Conservation (phyloP, 35 echinoderm and acorn worm genomes). For the Lytechinus variegatus region DNA sequence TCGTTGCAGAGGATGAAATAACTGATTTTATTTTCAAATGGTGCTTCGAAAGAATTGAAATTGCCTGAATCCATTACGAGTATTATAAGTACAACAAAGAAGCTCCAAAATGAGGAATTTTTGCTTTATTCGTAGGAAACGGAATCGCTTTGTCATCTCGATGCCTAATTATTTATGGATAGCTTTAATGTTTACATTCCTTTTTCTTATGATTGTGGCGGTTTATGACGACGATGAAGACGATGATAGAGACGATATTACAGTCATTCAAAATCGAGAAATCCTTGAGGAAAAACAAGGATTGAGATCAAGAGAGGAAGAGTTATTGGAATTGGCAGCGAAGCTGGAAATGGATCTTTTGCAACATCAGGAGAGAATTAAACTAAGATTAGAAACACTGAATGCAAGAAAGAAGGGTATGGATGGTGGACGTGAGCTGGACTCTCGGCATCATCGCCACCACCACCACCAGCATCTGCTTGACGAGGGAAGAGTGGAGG, state of each 20-base stretch:
- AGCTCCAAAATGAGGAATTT: conserved; percentile 19
- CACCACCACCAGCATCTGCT: neutral
- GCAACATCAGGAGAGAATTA: neutral
- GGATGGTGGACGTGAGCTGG: neutral
- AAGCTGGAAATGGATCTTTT: neutral
- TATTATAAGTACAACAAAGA: neutral
- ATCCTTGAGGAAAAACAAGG: conserved; percentile 16
- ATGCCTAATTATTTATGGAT: neutral
- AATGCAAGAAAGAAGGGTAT: neutral
- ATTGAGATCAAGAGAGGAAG: conserved; percentile 14
- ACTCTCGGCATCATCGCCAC: neutral
- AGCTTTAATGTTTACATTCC: neutral
- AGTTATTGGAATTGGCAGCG: neutral
- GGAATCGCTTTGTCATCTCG: neutral
- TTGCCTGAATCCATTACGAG: neutral
- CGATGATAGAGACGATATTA: neutral
- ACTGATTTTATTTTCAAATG: neutral
- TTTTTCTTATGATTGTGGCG: neutral
- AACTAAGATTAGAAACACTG: neutral
- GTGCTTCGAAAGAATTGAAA: neutral
- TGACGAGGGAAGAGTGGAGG: neutral
- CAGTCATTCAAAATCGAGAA: conserved; percentile 17
- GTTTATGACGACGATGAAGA: conserved; percentile 13
- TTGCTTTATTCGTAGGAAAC: conserved; percentile 15
- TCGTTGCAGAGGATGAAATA: neutral